Evolutionary conservation across 2,888 invertebrate species (phyloP).

Genomic region (Sphinx pinastri): DNA sequence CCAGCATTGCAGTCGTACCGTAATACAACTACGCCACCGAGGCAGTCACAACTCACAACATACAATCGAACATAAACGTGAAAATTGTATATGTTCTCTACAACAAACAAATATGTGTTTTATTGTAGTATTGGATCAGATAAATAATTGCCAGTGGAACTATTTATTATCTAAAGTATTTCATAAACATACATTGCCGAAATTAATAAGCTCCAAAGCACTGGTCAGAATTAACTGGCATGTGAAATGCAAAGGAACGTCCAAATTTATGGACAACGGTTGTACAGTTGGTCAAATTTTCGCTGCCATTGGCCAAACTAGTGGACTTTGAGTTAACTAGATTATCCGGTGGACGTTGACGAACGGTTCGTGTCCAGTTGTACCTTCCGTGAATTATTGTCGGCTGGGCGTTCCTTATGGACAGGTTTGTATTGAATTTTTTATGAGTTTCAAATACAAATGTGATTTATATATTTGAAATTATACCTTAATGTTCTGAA

Average conservation of each 20-base stretch:
- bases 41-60: not conserved
- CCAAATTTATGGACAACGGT: constrained; percentile 47
- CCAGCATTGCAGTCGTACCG: too few species aligned
- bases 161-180: not conserved
- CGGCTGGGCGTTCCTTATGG: constrained; percentile 15
- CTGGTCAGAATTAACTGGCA: constrained; percentile 29
- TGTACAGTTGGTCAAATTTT: constrained; percentile 47
- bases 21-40: too few species aligned
- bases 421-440: constrained; percentile 12
- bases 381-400: constrained; percentile 46
- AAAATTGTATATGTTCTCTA: not conserved
- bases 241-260: constrained; percentile 41
- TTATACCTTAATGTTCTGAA: not conserved
- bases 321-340: constrained; percentile 51
- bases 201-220: not conserved
- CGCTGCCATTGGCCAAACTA: constrained; percentile 50
- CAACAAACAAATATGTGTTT: not conserved
- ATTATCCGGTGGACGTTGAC: constrained; percentile 58
- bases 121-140: constrained; percentile 6
- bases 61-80: constrained; percentile 1
- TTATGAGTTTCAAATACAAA: not conserved
- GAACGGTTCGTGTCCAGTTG: constrained; percentile 43
- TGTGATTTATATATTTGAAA: not conserved
- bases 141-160: not conserved
- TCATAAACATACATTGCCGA: too few species aligned